A percentile compares a stretch with the other conserved stretches of the same genome.
Conservation (phyloP, 2,888 invertebrate species). For the Diaperis boleti region DNA sequence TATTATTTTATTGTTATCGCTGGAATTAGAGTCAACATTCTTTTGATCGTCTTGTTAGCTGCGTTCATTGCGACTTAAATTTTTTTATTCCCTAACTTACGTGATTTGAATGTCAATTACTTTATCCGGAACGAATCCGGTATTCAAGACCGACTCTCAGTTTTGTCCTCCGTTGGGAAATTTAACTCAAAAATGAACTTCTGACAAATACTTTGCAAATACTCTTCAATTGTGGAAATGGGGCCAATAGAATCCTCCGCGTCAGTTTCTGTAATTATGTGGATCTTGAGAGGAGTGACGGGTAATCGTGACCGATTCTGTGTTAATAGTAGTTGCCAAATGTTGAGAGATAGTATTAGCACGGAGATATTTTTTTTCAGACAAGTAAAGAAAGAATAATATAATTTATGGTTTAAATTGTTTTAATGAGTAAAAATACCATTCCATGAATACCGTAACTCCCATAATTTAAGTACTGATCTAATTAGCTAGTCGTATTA, state of each 20-base stretch:
- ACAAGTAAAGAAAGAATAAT: too few species aligned
- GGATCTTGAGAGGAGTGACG: neutral
- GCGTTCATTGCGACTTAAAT: constrained; percentile 8
- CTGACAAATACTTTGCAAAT: constrained; percentile 38
- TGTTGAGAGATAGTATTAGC: too few species aligned
- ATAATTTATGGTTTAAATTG: too few species aligned
- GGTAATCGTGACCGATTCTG: neutral
- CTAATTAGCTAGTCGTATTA: too few species aligned
- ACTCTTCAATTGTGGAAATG: constrained; percentile 35
- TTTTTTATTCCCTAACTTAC: constrained; percentile 21
- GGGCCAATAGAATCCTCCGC: constrained; percentile 15
- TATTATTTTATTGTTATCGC: too few species aligned
- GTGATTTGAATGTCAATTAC: constrained; percentile 42
- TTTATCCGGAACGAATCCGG: constrained; percentile 26
- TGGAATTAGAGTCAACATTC: constrained; percentile 12
- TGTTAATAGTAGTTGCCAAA: neutral
- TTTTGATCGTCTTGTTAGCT: constrained; percentile 6
- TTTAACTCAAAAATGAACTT: constrained; percentile 43
- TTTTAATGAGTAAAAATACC: too few species aligned
- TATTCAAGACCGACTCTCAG: constrained; percentile 22
- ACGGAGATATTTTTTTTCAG: too few species aligned
- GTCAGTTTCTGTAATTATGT: constrained; percentile 8
- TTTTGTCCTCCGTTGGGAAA: constrained; percentile 40
- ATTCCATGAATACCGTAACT: too few species aligned
- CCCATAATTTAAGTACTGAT: too few species aligned